phyloP scores from a whole-genome alignment of 2,113 vertebrate species.

The Notothenia rossii region DNA sequence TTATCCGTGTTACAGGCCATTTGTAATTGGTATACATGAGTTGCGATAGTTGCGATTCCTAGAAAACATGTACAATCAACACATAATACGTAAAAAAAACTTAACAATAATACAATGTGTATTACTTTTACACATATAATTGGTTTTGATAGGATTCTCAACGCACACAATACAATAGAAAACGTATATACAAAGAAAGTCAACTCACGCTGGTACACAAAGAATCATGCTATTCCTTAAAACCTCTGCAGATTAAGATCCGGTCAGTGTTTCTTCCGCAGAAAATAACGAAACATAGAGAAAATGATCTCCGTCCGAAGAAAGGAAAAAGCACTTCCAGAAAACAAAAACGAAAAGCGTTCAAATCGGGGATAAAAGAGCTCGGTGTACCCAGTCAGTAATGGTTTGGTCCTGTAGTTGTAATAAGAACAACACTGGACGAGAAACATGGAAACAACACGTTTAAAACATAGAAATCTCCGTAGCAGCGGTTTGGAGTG shows the following conservation, averaged over 20 bases:
- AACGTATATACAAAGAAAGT: slow-evolving; percentile 56
- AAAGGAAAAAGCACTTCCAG: not conserved
- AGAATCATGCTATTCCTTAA: slow-evolving; percentile 83
- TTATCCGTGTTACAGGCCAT: not conserved
- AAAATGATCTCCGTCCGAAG: not conserved
- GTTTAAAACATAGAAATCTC: not conserved
- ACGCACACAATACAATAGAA: not conserved
- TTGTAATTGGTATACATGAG: not conserved
- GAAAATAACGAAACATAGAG: slow-evolving; percentile 7
- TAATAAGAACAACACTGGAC: not conserved
- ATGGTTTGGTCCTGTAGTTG: slow-evolving; percentile 2
- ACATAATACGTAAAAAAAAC: no score
- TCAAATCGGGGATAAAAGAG: not conserved
- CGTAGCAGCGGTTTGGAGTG: slow-evolving; percentile 54
- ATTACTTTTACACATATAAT: not conserved
- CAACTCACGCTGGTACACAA: slow-evolving; percentile 85
- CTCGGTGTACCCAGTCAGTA: not conserved
- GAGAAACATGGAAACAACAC: not conserved
- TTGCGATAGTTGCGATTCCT: not conserved
- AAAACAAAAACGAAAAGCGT: not conserved
- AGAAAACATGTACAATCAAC: not conserved
- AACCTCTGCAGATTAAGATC: slow-evolving; percentile 31
- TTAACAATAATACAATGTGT: not conserved
- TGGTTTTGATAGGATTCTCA: not conserved
- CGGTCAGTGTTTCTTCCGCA: not conserved